Evolutionary conservation across 1,140 invertebrate species (phyloP).

Genomic region (Saxidomus purpurata): DNA sequence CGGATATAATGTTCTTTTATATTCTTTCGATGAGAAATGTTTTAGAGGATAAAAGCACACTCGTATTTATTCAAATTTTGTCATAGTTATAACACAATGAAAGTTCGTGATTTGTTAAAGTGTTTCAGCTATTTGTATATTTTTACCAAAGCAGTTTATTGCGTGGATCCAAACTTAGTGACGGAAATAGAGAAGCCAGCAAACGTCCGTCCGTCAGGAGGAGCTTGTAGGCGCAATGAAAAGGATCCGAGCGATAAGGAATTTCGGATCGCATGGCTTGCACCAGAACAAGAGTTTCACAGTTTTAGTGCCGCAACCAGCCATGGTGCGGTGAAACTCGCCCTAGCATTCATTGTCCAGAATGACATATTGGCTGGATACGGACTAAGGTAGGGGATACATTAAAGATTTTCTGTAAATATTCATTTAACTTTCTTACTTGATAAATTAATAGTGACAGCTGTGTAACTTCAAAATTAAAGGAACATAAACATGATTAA

Average conservation of each 20-base stretch:
- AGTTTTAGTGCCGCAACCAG: conserved; percentile 66
- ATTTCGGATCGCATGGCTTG: conserved; percentile 67
- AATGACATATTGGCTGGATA: conserved; percentile 26
- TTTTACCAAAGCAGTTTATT: background rate
- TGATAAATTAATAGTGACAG: no score
- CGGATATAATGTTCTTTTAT: background rate
- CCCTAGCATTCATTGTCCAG: conserved; percentile 35
- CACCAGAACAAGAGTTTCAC: conserved; percentile 63
- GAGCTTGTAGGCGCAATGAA: conserved; percentile 1
- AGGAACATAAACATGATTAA: no score
- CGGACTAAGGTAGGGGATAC: conserved; percentile 54
- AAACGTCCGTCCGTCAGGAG: background rate
- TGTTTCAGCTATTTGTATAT: background rate
- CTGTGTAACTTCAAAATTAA: no score
- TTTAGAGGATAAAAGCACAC: background rate
- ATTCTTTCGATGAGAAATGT: background rate
- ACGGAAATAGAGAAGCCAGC: background rate
- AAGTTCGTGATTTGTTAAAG: background rate
- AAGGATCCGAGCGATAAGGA: conserved; percentile 55
- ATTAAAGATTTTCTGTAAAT: background rate
- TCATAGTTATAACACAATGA: background rate
- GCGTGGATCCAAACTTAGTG: background rate
- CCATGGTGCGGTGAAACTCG: conserved; percentile 59
- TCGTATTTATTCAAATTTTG: background rate
- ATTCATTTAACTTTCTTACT: no score